Conservation (phyloP, 2,888 invertebrate genomes). For the Tenthredo amoena region DNA sequence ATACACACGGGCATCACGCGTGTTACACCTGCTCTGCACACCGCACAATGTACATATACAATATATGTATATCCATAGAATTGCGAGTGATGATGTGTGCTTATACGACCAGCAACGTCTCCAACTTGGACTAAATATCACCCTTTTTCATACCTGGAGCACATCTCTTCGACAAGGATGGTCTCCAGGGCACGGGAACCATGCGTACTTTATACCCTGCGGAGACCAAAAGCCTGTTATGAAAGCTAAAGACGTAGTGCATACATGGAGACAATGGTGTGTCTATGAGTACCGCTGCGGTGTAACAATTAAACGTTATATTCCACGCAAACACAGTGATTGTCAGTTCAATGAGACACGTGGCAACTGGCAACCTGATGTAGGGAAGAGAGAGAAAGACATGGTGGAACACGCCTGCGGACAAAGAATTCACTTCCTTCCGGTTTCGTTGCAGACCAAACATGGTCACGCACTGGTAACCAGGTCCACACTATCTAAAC, state of each 20-base stretch:
- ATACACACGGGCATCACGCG: neutral
- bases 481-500: conserved; percentile 19
- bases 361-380: neutral
- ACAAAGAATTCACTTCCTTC: conserved; percentile 72
- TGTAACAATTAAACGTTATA: neutral
- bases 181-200: too few species aligned
- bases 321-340: neutral
- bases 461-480: conserved; percentile 64
- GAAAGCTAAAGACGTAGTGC: neutral
- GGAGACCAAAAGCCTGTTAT: neutral
- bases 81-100: neutral
- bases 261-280: neutral
- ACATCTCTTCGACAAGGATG: neutral
- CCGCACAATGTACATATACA: neutral
- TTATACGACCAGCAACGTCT: neutral
- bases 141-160: neutral
- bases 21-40: conserved; percentile 5
- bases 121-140: neutral
- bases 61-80: neutral
- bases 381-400: neutral
- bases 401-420: conserved; percentile 58
- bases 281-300: neutral
- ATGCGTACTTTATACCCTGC: too few species aligned
- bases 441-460: conserved; percentile 66
- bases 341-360: neutral